phyloP scores from a whole-genome alignment of 2,888 invertebrate species.

The Lobophora halterata region DNA sequence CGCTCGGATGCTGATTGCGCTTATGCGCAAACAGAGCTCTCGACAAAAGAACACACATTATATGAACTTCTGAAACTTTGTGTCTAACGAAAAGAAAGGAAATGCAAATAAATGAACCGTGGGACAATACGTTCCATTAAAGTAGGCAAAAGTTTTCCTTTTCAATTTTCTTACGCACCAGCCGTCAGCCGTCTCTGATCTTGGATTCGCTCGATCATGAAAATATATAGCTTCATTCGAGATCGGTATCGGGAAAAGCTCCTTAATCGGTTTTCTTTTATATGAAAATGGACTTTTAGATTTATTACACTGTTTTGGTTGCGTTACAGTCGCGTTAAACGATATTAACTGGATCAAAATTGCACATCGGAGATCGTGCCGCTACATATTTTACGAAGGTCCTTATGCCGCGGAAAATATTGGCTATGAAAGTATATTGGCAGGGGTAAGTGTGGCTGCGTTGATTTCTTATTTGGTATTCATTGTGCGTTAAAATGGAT shows the following conservation, averaged over 20 bases:
- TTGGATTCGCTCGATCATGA: slow-evolving; percentile 76
- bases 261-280: slow-evolving; percentile 80
- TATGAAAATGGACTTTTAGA: slow-evolving; percentile 78
- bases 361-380: slow-evolving; percentile 65
- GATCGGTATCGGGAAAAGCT: slow-evolving; percentile 76
- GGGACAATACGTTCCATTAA: slow-evolving; percentile 58
- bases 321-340: slow-evolving; percentile 62
- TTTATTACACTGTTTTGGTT: slow-evolving; percentile 75
- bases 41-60: slow-evolving; percentile 16
- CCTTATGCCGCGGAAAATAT: slow-evolving; percentile 60
- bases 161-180: slow-evolving; percentile 76
- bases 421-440: slow-evolving; percentile 72
- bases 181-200: slow-evolving; percentile 73
- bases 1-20: slow-evolving; percentile 19
- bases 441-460: slow-evolving; percentile 66
- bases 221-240: slow-evolving; percentile 79
- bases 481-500: slow-evolving; percentile 71
- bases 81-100: slow-evolving; percentile 28
- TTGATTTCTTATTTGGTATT: slow-evolving; percentile 77
- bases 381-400: slow-evolving; percentile 64
- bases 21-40: slow-evolving; percentile 15
- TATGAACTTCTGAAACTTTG: slow-evolving; percentile 12
- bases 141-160: slow-evolving; percentile 65
- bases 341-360: slow-evolving; percentile 62
- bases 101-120: slow-evolving; percentile 49